These are phyloP conservation scores for Poliocrania exsul DNA, from an alignment of 2,797 vertebrate genomes.

Conservation along the genomic window DNA sequence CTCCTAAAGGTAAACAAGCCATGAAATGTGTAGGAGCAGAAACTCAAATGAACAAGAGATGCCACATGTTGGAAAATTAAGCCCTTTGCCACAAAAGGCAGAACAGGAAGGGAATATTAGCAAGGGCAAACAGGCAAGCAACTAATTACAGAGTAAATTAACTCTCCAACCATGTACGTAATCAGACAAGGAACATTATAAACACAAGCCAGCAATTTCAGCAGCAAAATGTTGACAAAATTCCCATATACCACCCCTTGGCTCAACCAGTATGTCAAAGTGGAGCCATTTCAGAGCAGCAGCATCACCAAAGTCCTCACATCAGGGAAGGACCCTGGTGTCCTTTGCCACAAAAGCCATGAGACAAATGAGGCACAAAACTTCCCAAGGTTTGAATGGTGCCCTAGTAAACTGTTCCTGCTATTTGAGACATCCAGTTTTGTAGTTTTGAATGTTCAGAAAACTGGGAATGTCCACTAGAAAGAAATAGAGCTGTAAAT, in stretches of 20 bases:
- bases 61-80: neutral
- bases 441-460: neutral
- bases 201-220: neutral
- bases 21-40: neutral
- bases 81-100: neutral
- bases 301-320: neutral
- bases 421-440: neutral
- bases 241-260: neutral
- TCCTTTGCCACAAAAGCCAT: neutral
- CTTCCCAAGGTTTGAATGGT: neutral
- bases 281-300: neutral
- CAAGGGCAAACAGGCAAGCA: neutral
- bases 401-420: neutral
- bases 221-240: neutral
- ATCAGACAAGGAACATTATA: neutral
- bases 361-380: neutral
- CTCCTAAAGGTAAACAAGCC: neutral
- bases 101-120: neutral
- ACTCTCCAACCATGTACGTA: neutral
- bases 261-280: neutral
- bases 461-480: neutral
- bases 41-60: neutral
- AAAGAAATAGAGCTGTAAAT: neutral
- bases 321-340: neutral
- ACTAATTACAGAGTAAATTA: neutral